phyloP scores from a whole-genome alignment of 2,113 vertebrate species.

The Aptenodytes patagonicus region DNA sequence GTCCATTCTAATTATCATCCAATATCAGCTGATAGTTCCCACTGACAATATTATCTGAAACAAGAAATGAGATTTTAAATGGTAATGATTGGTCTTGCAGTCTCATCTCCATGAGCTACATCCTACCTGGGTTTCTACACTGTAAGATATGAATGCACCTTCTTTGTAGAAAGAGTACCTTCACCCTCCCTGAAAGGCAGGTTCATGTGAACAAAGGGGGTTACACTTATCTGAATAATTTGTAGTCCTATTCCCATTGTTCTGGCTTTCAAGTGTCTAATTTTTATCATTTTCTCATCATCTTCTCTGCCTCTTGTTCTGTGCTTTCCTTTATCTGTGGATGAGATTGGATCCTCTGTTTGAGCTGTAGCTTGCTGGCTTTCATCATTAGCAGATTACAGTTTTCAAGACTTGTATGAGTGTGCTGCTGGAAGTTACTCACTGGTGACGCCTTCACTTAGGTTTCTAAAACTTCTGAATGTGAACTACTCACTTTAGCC shows the following conservation, averaged over 20 bases:
- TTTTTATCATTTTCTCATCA: neutral
- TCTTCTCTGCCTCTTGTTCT: neutral
- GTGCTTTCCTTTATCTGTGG: neutral
- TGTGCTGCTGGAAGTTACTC: neutral
- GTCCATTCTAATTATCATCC: neutral
- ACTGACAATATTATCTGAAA: neutral
- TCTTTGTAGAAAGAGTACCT: neutral
- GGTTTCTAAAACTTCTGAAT: neutral
- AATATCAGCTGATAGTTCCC: neutral
- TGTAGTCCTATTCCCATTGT: neutral
- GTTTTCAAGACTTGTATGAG: neutral
- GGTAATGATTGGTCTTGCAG: neutral
- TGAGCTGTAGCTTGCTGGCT: neutral
- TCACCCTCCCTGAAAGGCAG: neutral
- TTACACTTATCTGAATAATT: neutral
- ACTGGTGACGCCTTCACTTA: neutral
- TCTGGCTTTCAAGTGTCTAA: neutral
- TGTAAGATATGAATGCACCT: neutral
- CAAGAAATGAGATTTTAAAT: neutral
- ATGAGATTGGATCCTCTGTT: neutral
- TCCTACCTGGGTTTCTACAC: neutral
- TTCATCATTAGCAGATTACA: neutral
- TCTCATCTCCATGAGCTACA: neutral
- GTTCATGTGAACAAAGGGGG: neutral
- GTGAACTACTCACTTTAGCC: neutral